Base-by-base conservation (phyloP, 2,797 vertebrate species). In the Acanthurus tractus region DNA sequence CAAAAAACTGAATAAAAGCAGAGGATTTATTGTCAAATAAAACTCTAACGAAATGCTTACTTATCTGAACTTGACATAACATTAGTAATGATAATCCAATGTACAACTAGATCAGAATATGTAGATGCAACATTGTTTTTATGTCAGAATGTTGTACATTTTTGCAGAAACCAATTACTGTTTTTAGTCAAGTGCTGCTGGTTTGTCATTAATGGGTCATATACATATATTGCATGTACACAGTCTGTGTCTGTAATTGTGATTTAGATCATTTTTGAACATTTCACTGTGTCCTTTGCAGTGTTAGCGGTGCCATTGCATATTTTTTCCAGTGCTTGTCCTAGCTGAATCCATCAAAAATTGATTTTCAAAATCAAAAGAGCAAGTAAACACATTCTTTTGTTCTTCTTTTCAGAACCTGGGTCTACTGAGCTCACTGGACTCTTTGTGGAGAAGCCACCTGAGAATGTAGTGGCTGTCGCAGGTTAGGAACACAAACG, bases 381-480 rank as follows among this genome's bases (percentile, higher is more conserved):
- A 46, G 22, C 1, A 38, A 46, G 23, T 29, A 1, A 42, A 38
- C 29, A 61, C 3, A 44, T 44, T 54, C 53, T 3, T 71, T 36
- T 38, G 5, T 88, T 53, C 52, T 69, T 56, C n/a, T 44, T 73
- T 84, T 46, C 86, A 94, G 93, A 91, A 65, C 0, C 22, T 5
- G 78, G 56, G 3, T 75, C 23, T 0, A 90, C 92, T 1, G 88
- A 95, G 71, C 90, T 95, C 64, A 87, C 88, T 5, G 95, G 95
- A 25, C 91, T 96, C 58, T 95, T 96, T 38, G 4, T 94, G 2
- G 88, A 95, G 86, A 95, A 93, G 74, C 95, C 94, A 0, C 69
- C 74, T 4, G 42, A 75, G 0, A 62, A 1, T 54, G 45, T 86
- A 0, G 54, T 63, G 0, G 86, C 81, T 6, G 59, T 92, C 1